Percentiles rank a stretch among this genome's conserved stretches.
Conservation (phyloP, 2,113 vertebrate species). For the Harpagus bidentatus region DNA sequence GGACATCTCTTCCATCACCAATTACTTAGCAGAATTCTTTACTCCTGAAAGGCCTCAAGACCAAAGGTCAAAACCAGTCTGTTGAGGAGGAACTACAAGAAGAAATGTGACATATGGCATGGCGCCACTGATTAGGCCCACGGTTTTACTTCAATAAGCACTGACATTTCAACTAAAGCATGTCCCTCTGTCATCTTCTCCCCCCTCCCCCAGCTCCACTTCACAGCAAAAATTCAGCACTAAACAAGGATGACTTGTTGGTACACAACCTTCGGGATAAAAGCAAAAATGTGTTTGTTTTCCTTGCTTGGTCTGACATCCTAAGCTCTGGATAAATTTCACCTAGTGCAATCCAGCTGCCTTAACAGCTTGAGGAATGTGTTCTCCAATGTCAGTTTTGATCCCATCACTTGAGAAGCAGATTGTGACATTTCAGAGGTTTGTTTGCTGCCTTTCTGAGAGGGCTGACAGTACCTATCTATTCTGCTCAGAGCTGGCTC, state of each 20-base stretch:
- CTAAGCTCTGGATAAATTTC: conserved; percentile 62
- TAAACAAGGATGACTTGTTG: conserved; percentile 41
- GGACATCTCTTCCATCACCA: background rate
- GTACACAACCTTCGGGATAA: conserved; percentile 41
- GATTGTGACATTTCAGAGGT: conserved; percentile 67
- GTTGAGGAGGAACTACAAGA: background rate
- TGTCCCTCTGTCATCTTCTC: conserved; percentile 29
- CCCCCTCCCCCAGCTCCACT: background rate
- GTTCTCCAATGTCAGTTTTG: conserved; percentile 54
- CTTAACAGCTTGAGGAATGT: conserved; percentile 57
- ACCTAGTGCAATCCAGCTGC: conserved; percentile 62
- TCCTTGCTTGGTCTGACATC: conserved; percentile 50
- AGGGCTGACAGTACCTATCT: conserved; percentile 56
- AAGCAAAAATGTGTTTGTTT: conserved; percentile 64
- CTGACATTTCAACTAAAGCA: conserved; percentile 40
- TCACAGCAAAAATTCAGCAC: conserved; percentile 39
- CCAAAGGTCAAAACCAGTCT: background rate
- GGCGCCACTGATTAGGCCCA: background rate
- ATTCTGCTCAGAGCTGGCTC: conserved; percentile 40
- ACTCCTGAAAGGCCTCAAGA: conserved; percentile 1
- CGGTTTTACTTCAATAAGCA: conserved; percentile 1
- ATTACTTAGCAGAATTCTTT: background rate
- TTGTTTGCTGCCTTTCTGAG: conserved; percentile 31
- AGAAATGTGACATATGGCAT: conserved; percentile 21
- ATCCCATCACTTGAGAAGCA: conserved; percentile 61